These are phyloP conservation scores for Caenorhabditis drosophilae DNA, from an alignment of 2,888 invertebrate species.

Conservation along the genomic window DNA sequence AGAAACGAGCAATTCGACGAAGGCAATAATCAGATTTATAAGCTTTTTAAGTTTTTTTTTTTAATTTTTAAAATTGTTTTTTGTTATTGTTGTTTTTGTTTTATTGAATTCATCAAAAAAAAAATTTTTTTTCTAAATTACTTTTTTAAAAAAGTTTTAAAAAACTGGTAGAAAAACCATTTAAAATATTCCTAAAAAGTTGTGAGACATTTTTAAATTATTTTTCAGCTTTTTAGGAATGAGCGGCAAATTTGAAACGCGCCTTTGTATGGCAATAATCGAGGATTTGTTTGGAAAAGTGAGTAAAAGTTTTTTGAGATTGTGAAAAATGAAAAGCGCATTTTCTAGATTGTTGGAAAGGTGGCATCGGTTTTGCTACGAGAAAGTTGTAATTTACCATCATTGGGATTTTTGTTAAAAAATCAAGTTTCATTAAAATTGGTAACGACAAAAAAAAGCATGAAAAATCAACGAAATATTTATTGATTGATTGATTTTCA, in stretches of 20 bases:
- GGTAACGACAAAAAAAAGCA: too few species aligned
- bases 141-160: too few species aligned
- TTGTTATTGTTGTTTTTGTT: constrained; percentile 13
- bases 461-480: too few species aligned
- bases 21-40: constrained; percentile 15
- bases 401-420: constrained; percentile 18
- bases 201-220: not conserved
- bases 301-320: too few species aligned
- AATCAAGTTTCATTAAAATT: constrained; percentile 5
- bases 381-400: constrained; percentile 26
- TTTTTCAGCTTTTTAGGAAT: not conserved
- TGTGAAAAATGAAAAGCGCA: not conserved
- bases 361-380: constrained; percentile 23
- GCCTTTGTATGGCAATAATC: constrained; percentile 54
- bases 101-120: not conserved
- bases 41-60: constrained; percentile 10
- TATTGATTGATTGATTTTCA: constrained; percentile 14
- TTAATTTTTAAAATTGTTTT: constrained; percentile 9
- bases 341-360: constrained; percentile 26
- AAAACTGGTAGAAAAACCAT: not conserved
- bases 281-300: constrained; percentile 61
- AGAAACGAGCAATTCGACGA: constrained; percentile 32
- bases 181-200: not conserved
- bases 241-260: constrained; percentile 47
- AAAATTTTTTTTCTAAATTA: constrained; percentile 5